phyloP scores from a whole-genome alignment of 2,888 invertebrate species.

The Eupeodes luniger region DNA sequence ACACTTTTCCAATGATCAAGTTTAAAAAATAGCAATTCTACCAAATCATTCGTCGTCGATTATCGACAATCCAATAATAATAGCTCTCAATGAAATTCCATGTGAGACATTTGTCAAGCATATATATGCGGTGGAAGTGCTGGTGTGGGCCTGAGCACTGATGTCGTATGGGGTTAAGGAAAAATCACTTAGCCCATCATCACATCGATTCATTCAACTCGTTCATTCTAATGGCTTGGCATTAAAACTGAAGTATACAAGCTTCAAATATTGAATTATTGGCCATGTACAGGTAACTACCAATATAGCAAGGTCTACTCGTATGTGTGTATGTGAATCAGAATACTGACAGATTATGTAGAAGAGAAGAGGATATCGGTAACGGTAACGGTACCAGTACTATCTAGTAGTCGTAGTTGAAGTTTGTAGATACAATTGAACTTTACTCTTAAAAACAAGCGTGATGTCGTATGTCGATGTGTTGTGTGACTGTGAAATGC shows the following conservation, averaged over 20 bases:
- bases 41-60: not conserved
- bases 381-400: not conserved
- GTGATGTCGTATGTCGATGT: not conserved
- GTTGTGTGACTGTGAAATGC: not conserved
- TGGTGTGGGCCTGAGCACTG: too few relatives aligned
- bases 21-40: not conserved
- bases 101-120: not conserved
- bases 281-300: conserved; percentile 42
- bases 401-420: not conserved
- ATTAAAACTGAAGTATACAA: conserved; percentile 68
- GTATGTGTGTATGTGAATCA: conserved; percentile 3
- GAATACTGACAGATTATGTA: not conserved
- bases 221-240: conserved; percentile 61
- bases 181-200: conserved; percentile 57
- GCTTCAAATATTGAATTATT: conserved; percentile 72
- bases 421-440: conserved; percentile 6
- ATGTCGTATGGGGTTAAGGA: not conserved
- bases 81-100: not conserved
- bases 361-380: not conserved
- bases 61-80: not conserved
- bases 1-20: not conserved
- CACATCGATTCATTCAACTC: conserved; percentile 60
- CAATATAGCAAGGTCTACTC: not conserved
- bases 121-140: too few relatives aligned
- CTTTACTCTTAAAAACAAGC: conserved; percentile 9